Evolutionary conservation across 2,888 invertebrate genomes (phyloP), one percentile per base, ranked within the genome.

Genomic region (Agrochola lota): DNA sequence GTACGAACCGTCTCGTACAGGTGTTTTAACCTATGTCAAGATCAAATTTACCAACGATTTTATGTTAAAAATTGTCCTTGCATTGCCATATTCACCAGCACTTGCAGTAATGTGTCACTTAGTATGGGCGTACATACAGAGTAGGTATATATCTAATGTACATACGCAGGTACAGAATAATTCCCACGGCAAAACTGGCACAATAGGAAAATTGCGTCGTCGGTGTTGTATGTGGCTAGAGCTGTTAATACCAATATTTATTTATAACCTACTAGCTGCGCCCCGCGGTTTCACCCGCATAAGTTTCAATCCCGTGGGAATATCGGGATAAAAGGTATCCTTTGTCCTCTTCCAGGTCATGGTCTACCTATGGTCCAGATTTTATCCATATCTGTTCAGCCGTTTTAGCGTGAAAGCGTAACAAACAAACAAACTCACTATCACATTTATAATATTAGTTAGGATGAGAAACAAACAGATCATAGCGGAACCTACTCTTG

Each of bases 141-240:
- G 64, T 78, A 63, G 9, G n/a, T 71, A 64, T 67, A 55, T 71
- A 59, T 88, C 85, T 88, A 81, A 83, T 74, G 85, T 82, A 78
- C 78, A 73, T 84, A 75, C 78, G 80, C 80, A 77, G 73, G 85
- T 87, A 88, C 82, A 85, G 68, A 71, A 78, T 76, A 72, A 87
- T 95, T 95, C 95, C 91, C 95, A 95, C 95, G 94, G 91, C 87
- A 85, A 84, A 91, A 89, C 90, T 92, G 85, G 90, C 89, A 94
- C 94, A 94, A 93, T 93, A 91, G 94, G 94, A 94, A 95, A 94
- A 95, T 93, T 93, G 92, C 92, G 92, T 93, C 90, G 90, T 71
- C 80, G 81, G 84, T 81, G 78, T 78, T 57, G 52, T 68, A 71
- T 80, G 75, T 87, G 70, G 46, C 83, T 88, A 78, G 90, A 91